These are phyloP conservation scores for Dusona sp. DNA, from an alignment of 2,888 invertebrate genomes.

Conservation along the genomic window DNA sequence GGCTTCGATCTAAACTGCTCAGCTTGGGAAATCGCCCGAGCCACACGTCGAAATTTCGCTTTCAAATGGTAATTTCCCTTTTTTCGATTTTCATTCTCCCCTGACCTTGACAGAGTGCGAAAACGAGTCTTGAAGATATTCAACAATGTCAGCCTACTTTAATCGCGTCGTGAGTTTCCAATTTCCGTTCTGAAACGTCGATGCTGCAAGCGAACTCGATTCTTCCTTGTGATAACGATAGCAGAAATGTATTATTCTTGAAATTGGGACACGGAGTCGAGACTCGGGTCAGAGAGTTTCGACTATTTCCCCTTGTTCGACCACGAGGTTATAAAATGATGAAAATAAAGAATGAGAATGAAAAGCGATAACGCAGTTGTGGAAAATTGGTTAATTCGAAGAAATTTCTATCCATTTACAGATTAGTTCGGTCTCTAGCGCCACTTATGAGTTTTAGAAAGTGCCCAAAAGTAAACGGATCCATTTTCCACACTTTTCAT, in stretches of 20 bases:
- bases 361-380: neutral
- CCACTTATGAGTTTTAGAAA: too few species aligned
- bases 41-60: too few species aligned
- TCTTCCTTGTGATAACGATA: constrained; percentile 1
- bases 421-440: neutral
- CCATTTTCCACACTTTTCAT: neutral
- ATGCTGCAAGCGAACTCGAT: constrained; percentile 8
- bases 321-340: neutral
- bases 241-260: neutral
- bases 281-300: neutral
- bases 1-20: too few species aligned
- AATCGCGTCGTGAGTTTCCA: neutral
- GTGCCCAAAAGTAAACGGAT: neutral
- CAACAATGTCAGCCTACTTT: neutral
- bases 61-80: neutral
- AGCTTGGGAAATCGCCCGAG: too few species aligned
- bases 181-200: constrained; percentile 8
- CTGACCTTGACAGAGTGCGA: too few species aligned
- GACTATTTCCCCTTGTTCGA: neutral
- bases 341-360: neutral
- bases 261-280: neutral
- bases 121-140: neutral
- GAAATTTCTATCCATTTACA: neutral
- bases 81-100: neutral
- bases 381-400: neutral